phyloP scores from a whole-genome alignment of 1,140 invertebrate genomes.

The Euwallacea similis region DNA sequence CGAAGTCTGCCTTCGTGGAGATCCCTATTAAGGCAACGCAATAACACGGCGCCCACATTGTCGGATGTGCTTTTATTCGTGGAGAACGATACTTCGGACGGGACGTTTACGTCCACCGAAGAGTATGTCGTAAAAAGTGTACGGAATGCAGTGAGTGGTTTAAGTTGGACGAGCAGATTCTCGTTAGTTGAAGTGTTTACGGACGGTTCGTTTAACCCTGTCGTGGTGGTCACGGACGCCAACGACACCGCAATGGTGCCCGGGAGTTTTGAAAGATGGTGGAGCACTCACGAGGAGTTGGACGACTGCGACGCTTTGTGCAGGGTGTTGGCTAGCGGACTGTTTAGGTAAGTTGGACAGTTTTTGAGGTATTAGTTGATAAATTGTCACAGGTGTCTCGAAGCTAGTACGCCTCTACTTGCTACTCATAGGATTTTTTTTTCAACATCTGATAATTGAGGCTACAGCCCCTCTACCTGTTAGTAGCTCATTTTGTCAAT shows the following conservation, averaged over 20 bases:
- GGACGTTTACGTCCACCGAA: slow-evolving; percentile 34
- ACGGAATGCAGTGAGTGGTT: slow-evolving; percentile 9
- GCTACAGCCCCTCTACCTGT: too few species aligned
- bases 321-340: too few species aligned
- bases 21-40: slow-evolving; percentile 7
- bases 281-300: slow-evolving; percentile 46
- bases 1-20: slow-evolving; percentile 49
- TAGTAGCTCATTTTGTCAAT: too few species aligned
- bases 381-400: too few species aligned
- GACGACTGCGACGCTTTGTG: slow-evolving; percentile 49
- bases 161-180: slow-evolving; percentile 32
- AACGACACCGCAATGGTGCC: slow-evolving; percentile 39
- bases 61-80: slow-evolving; percentile 43
- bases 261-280: slow-evolving; percentile 50
- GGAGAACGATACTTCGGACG: slow-evolving; percentile 32
- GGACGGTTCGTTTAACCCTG: slow-evolving; percentile 42
- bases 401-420: too few species aligned
- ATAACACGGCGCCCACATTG: background rate
- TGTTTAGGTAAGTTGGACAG: too few species aligned
- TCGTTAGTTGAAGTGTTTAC: slow-evolving; percentile 41
- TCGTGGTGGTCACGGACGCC: slow-evolving; percentile 39
- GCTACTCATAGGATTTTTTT: too few species aligned
- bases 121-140: slow-evolving; percentile 37
- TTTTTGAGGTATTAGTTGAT: too few species aligned
- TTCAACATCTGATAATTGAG: too few species aligned